Percentiles rank a stretch among this genome's conserved stretches.
phyloP scores from a whole-genome alignment of 2,888 invertebrate genomes.

The Scaptomyza caliginosa region DNA sequence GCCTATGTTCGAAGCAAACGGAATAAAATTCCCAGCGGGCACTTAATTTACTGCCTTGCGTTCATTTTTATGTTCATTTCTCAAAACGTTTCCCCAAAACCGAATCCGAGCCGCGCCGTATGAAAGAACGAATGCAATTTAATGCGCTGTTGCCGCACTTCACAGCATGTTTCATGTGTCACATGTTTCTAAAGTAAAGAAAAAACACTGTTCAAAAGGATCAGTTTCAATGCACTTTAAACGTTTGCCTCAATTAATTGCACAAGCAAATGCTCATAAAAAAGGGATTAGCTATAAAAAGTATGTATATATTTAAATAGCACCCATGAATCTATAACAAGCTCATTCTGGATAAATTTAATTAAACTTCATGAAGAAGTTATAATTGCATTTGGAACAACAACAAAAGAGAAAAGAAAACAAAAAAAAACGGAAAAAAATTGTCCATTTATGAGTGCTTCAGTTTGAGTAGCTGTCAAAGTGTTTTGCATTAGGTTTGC shows the following conservation, averaged over 20 bases:
- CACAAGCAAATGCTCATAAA: background rate
- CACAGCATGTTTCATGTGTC: constrained; percentile 23
- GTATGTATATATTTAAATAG: background rate
- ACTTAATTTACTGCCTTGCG: constrained; percentile 72
- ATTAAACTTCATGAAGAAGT: constrained; percentile 1
- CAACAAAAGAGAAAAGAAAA: too few relatives aligned
- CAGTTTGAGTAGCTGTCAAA: constrained; percentile 30
- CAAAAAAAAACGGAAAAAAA: background rate
- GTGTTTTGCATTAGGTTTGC: constrained; percentile 16
- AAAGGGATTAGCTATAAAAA: background rate
- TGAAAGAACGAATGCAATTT: constrained; percentile 1
- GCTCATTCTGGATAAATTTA: background rate
- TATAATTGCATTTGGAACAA: constrained; percentile 19
- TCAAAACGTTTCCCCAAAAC: constrained; percentile 49
- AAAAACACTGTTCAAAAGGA: too few relatives aligned
- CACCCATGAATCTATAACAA: background rate
- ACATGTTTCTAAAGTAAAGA: background rate
- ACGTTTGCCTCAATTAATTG: background rate
- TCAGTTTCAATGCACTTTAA: background rate
- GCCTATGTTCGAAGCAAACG: constrained; percentile 19
- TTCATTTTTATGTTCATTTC: constrained; percentile 61
- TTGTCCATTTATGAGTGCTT: background rate
- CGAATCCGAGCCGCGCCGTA: background rate
- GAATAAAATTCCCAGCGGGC: constrained; percentile 71
- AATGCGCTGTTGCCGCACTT: constrained; percentile 60